These are phyloP conservation scores for Sigmodon hispidus DNA, from an alignment of 2,113 vertebrate genomes.

Conservation along the genomic window DNA sequence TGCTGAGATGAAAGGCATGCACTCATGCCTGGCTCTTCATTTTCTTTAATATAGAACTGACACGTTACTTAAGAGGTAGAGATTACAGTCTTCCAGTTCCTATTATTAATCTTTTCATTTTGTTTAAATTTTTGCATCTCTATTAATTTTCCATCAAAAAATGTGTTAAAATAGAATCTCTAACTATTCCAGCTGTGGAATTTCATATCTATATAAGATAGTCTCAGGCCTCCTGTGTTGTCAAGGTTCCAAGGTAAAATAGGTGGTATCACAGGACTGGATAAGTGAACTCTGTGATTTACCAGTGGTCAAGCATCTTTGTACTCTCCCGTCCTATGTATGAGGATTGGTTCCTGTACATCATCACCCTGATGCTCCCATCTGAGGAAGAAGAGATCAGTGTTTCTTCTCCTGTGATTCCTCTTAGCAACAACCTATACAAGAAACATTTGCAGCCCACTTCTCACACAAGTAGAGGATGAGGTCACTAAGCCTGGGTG, in stretches of 20 bases:
- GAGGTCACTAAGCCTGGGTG: not conserved
- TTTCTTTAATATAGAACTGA: not conserved
- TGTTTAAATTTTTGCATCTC: not conserved
- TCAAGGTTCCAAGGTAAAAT: not conserved
- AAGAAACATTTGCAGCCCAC: not conserved
- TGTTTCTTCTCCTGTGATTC: not conserved
- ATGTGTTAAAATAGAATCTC: not conserved
- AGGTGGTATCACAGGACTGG: not conserved
- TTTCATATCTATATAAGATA: not conserved
- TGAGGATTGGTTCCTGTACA: not conserved
- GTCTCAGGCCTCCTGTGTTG: not conserved
- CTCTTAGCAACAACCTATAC: not conserved
- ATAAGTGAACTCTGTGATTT: not conserved
- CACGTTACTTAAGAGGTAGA: not conserved
- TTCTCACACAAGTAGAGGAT: not conserved
- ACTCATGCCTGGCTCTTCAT: not conserved
- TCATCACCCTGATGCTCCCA: not conserved
- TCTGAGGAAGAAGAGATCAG: not conserved
- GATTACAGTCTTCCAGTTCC: not conserved
- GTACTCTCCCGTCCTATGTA: not conserved
- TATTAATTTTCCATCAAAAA: not conserved
- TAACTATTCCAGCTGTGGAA: not conserved
- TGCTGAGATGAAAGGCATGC: not conserved
- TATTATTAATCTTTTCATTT: conserved; percentile 19
- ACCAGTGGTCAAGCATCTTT: not conserved